These are phyloP conservation scores for Chromis chromis DNA, from an alignment of 2,797 vertebrate species.

Conservation along the genomic window DNA sequence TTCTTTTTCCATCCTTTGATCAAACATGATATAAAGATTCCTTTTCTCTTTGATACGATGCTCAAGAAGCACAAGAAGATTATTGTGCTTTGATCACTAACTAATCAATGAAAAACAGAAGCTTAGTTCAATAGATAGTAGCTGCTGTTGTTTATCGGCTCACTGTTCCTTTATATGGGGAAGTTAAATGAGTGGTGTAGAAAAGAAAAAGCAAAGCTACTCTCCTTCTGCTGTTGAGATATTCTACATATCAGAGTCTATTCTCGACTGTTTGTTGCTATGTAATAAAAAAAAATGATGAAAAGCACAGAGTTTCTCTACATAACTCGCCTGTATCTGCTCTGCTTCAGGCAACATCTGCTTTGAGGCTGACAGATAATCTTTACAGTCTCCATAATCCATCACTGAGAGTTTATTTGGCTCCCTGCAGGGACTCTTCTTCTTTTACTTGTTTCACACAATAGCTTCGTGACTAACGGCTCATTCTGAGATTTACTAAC, in stretches of 20 bases:
- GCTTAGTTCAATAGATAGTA: not conserved
- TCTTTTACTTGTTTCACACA: slow-evolving; percentile 17
- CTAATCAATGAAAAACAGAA: not conserved
- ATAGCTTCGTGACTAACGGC: slow-evolving; percentile 13
- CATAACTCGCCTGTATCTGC: not conserved
- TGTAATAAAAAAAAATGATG: not conserved
- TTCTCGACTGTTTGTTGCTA: not conserved
- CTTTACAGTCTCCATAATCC: slow-evolving; percentile 14
- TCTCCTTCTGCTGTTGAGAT: slow-evolving; percentile 8
- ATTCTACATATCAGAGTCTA: slow-evolving; percentile 6
- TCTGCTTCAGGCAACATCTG: slow-evolving; percentile 5
- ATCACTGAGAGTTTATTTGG: slow-evolving; percentile 8
- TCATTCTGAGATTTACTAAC: slow-evolving; percentile 3
- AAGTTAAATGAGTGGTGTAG: not conserved
- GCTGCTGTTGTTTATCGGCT: not conserved
- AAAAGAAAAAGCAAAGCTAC: slow-evolving; percentile 20
- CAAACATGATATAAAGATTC: not conserved
- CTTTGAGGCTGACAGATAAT: slow-evolving; percentile 18
- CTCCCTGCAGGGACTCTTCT: slow-evolving; percentile 7
- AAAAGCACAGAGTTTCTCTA: not conserved
- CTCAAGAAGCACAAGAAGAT: not conserved
- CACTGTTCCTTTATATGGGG: not conserved
- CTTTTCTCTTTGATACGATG: not conserved
- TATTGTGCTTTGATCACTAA: not conserved
- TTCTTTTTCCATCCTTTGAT: slow-evolving; percentile 2